Percentiles rank a stretch among this genome's conserved stretches.
Evolutionary conservation across 2,888 invertebrate species (phyloP).

Genomic region (Galerucella pusilla): DNA sequence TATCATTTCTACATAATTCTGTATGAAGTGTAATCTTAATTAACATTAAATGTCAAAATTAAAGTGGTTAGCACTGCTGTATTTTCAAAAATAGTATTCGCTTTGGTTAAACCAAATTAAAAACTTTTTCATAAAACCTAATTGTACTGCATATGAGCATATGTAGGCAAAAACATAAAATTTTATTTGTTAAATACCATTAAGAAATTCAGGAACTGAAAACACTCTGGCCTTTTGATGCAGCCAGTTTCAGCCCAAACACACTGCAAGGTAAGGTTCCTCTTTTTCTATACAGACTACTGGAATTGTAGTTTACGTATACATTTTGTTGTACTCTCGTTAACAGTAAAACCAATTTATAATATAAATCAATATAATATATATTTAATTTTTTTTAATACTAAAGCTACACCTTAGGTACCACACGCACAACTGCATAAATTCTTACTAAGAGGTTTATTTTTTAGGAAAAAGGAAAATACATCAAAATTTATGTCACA

Average conservation of each 20-base stretch:
- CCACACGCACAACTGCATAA: slow-evolving; percentile 61
- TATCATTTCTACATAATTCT: too few relatives aligned
- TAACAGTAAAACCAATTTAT: slow-evolving; percentile 53
- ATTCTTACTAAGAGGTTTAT: slow-evolving; percentile 63
- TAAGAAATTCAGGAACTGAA: slow-evolving; percentile 6
- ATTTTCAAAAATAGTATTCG: too few relatives aligned
- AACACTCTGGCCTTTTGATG: slow-evolving; percentile 43
- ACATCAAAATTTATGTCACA: neutral
- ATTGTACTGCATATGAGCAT: too few relatives aligned
- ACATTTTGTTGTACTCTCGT: slow-evolving; percentile 59
- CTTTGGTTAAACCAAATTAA: too few relatives aligned
- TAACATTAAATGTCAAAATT: too few relatives aligned
- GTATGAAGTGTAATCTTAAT: too few relatives aligned
- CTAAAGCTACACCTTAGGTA: slow-evolving; percentile 59
- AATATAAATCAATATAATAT: slow-evolving; percentile 43
- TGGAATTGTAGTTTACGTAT: slow-evolving; percentile 44
- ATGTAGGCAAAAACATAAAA: too few relatives aligned
- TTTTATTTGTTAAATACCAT: too few relatives aligned
- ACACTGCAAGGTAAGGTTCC: slow-evolving; percentile 65
- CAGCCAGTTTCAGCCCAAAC: slow-evolving; percentile 59
- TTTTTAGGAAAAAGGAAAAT: neutral
- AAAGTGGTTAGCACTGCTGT: too few relatives aligned
- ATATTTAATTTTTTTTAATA: slow-evolving; percentile 44
- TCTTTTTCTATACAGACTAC: slow-evolving; percentile 43
- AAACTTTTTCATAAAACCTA: too few relatives aligned